A percentile compares a stretch with the other conserved stretches of the same genome.
These are phyloP conservation scores for Ophion costatus DNA, from an alignment of 2,888 invertebrate genomes.

Conservation along the genomic window DNA sequence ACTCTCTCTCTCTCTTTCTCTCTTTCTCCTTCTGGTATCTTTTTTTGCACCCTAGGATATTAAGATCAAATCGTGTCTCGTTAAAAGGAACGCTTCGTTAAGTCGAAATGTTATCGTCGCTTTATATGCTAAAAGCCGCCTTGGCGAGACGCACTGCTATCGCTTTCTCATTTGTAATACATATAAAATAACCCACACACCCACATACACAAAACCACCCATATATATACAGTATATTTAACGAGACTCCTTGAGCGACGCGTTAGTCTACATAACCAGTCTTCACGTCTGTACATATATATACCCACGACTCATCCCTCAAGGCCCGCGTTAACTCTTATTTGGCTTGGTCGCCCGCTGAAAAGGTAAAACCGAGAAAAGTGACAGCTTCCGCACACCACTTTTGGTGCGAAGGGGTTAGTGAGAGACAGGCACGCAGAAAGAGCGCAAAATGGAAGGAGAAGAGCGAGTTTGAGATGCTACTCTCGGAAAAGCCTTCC, in stretches of 20 bases:
- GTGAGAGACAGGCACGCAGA: background rate
- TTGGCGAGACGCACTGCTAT: conserved; percentile 27
- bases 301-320: conserved; percentile 45
- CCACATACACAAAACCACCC: background rate
- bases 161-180: conserved; percentile 29
- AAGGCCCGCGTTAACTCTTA: conserved; percentile 56
- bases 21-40: background rate
- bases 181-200: background rate
- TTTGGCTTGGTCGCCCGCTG: conserved; percentile 55
- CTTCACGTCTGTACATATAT: background rate
- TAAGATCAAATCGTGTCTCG: conserved; percentile 61
- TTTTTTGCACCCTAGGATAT: conserved; percentile 29
- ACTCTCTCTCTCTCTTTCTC: conserved; percentile 20
- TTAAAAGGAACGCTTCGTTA: conserved; percentile 63
- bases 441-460: background rate
- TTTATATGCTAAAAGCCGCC: conserved; percentile 36
- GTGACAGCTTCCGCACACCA: conserved; percentile 41
- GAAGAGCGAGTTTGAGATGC: background rate
- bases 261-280: conserved; percentile 36
- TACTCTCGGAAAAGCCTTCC: conserved; percentile 22
- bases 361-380: conserved; percentile 49
- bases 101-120: conserved; percentile 59
- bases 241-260: conserved; percentile 54
- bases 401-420: conserved; percentile 18
- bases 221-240: conserved; percentile 42